phyloP scores from a whole-genome alignment of 2,113 vertebrate genomes.

The Arizona elegans region DNA sequence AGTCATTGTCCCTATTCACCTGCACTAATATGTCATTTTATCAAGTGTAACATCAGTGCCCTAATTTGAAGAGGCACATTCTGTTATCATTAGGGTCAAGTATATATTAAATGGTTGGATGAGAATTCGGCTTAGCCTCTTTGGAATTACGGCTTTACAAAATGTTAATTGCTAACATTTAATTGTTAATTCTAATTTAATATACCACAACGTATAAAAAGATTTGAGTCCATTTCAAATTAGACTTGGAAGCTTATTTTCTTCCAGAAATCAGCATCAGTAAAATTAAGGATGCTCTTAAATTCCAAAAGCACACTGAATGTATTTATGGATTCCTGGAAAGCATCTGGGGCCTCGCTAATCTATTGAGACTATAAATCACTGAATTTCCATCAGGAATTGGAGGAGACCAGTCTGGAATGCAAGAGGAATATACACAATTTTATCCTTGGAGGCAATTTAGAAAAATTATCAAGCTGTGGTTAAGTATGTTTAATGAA shows the following conservation, averaged over 20 bases:
- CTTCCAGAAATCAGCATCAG: background rate
- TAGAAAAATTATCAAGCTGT: background rate
- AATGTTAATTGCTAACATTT: background rate
- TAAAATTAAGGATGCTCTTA: background rate
- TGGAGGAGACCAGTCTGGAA: background rate
- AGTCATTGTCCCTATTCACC: slow-evolving; percentile 26
- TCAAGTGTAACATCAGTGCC: slow-evolving; percentile 1
- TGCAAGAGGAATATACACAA: too few species aligned
- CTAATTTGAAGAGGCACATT: slow-evolving; percentile 5
- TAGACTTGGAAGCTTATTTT: background rate
- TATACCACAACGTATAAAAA: background rate
- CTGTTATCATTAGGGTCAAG: slow-evolving; percentile 4
- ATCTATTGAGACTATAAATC: background rate
- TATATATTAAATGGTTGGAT: slow-evolving; percentile 22
- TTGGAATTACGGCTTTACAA: slow-evolving; percentile 2
- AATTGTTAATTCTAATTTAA: background rate
- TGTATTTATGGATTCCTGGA: background rate
- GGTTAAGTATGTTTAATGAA: background rate
- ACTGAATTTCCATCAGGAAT: background rate
- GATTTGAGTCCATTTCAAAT: background rate
- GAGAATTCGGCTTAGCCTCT: background rate
- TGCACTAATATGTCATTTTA: slow-evolving; percentile 18
- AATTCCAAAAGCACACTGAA: background rate
- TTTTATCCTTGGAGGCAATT: background rate
- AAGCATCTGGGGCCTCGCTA: background rate